Evolutionary conservation across 2,888 invertebrate species (phyloP).

Genomic region (Melinaea menophilus): DNA sequence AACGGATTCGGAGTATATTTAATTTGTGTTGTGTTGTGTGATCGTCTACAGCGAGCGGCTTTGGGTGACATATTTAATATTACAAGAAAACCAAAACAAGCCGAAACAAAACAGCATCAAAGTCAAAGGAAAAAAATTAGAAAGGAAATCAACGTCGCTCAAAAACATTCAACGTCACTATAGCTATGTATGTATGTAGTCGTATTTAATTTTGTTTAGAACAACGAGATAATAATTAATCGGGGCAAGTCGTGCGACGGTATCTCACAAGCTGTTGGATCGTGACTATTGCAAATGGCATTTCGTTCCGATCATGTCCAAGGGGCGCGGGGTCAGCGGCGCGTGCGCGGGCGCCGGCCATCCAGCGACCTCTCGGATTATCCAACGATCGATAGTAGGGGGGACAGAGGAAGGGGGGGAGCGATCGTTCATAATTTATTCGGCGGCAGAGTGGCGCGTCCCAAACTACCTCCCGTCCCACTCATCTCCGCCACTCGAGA

Average conservation of each 20-base stretch:
- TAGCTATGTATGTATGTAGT: background rate
- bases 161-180: no score
- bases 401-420: conserved; percentile 39
- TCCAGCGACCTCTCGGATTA: conserved; percentile 70
- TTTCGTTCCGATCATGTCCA: conserved; percentile 46
- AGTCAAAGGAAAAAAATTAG: no score
- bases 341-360: conserved; percentile 52
- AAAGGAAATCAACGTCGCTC: no score
- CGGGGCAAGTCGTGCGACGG: conserved; percentile 16
- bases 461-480: conserved; percentile 42
- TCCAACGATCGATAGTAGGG: conserved; percentile 69
- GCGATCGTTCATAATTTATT: conserved; percentile 66
- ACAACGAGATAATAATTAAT: conserved; percentile 24
- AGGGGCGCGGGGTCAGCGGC: conserved; percentile 51
- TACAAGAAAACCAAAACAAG: no score
- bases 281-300: conserved; percentile 66
- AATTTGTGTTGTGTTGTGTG: no score
- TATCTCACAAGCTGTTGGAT: conserved; percentile 28
- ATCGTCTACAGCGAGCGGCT: no score
- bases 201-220: conserved; percentile 3
- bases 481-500: conserved; percentile 41
- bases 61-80: no score
- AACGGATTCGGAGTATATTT: no score
- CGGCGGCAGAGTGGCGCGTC: conserved; percentile 75
- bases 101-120: no score